Base-by-base conservation (phyloP, 1,140 invertebrate species). In the Diorhabda carinulata region DNA sequence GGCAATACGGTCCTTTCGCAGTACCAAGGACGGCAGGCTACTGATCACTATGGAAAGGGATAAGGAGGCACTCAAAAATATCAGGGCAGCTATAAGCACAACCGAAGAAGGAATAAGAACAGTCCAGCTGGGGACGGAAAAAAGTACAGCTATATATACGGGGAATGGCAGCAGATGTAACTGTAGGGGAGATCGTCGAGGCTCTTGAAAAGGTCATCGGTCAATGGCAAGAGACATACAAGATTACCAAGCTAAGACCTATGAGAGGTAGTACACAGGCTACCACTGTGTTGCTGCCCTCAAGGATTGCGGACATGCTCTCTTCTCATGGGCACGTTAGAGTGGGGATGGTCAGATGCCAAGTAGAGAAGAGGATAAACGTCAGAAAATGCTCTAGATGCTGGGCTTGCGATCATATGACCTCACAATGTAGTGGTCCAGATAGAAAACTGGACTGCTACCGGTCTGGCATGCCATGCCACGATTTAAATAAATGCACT, bases 21-120 rank as follows among this genome's bases (percentile, higher is more conserved):
- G 52, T 0, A 65, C 65, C 5, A 70, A 70, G 25, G 56, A 70
- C 8, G 71, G 71, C 8, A 67, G 67, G 43, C 57, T 72, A 4
- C 10, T 70, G 3, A 66, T 72, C 5, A 70, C 62, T 25, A 61
- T 63, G 43, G 67, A 68, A n/a, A 64, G 44, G 43, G 43, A 66
- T 41, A 8, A 25, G 41, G 56, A 61, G 3, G 62, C 9, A 10
- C 10, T 69, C 6, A 56, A 70, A 8, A 59, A 62, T 7, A 8
- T 69, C 9, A 61, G 66, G 63, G 42, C 52, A 5, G 45, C 43
- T 9, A 4, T 67, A 59, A n/a, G n/a, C n/a, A n/a, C n/a, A n/a
- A 57, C 57, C 44, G 10, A 43, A 40, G 56, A 56, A 45, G 57
- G 59, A 4, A 9, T 62, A 5, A 7, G 41, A 44, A 44, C 7